Evolutionary conservation across 2,888 invertebrate genomes (phyloP).

Genomic region (Tryphoninae sp.): DNA sequence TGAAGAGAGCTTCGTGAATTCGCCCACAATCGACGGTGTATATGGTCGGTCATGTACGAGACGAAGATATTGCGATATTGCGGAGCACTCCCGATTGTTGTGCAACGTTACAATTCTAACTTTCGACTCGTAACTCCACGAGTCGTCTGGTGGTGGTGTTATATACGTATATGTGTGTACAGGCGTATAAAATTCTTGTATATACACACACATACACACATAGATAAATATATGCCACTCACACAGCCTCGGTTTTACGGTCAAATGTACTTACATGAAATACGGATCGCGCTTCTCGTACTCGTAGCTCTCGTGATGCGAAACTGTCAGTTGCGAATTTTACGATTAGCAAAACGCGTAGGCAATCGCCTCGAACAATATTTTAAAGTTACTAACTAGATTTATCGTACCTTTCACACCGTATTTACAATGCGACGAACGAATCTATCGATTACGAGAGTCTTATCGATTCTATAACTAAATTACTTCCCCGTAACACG

Average conservation of each 20-base stretch:
- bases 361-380: no score
- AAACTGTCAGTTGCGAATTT: neutral
- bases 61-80: conserved; percentile 75
- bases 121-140: conserved; percentile 73
- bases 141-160: conserved; percentile 30
- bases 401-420: neutral
- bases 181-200: neutral
- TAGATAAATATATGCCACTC: neutral
- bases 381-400: neutral
- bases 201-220: neutral
- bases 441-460: neutral
- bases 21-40: conserved; percentile 33
- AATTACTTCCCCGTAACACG: neutral
- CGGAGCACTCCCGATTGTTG: conserved; percentile 72
- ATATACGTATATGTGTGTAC: no score
- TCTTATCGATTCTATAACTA: neutral
- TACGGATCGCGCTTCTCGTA: no score
- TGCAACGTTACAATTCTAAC: conserved; percentile 74
- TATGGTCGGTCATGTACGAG: conserved; percentile 63
- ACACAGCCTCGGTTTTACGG: neutral
- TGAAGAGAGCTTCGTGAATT: conserved; percentile 14
- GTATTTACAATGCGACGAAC: neutral
- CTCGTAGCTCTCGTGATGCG: no score
- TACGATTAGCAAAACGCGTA: neutral
- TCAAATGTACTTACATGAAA: neutral